Percentiles rank a stretch among this genome's conserved stretches.
Evolutionary conservation across 2,113 vertebrate species (phyloP).

Genomic region (Turnix velox): DNA sequence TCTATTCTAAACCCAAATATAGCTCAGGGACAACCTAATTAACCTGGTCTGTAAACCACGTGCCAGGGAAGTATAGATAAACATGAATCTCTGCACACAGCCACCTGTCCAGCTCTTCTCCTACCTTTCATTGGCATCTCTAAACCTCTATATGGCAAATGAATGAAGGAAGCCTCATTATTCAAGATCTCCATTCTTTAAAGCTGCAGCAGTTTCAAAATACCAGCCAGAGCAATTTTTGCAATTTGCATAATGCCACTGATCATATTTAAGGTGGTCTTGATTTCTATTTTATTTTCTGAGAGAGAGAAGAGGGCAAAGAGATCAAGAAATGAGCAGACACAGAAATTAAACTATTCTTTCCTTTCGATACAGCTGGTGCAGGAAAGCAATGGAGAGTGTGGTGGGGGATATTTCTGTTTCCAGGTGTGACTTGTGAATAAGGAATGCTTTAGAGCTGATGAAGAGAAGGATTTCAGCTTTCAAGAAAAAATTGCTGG

Average conservation of each 20-base stretch:
- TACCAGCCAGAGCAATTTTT: neutral
- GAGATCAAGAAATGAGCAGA: neutral
- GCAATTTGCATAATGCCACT: neutral
- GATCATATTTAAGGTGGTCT: neutral
- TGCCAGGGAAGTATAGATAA: neutral
- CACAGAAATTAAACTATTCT: neutral
- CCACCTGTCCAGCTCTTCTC: neutral
- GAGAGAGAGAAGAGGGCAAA: neutral
- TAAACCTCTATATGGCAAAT: neutral
- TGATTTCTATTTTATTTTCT: neutral
- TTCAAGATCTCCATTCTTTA: neutral
- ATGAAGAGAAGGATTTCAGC: neutral
- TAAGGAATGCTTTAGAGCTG: neutral
- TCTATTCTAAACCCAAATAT: neutral
- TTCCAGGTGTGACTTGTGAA: neutral
- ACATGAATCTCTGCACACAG: neutral
- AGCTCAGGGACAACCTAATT: neutral
- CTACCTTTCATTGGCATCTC: neutral
- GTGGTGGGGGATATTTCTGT: neutral
- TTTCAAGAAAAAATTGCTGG: neutral
- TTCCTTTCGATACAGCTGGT: neutral
- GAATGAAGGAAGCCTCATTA: neutral
- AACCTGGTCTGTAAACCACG: neutral
- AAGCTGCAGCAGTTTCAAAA: neutral
- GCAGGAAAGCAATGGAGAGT: neutral